Conservation (phyloP, 2,888 invertebrate species). For the Byasa hedistus region DNA sequence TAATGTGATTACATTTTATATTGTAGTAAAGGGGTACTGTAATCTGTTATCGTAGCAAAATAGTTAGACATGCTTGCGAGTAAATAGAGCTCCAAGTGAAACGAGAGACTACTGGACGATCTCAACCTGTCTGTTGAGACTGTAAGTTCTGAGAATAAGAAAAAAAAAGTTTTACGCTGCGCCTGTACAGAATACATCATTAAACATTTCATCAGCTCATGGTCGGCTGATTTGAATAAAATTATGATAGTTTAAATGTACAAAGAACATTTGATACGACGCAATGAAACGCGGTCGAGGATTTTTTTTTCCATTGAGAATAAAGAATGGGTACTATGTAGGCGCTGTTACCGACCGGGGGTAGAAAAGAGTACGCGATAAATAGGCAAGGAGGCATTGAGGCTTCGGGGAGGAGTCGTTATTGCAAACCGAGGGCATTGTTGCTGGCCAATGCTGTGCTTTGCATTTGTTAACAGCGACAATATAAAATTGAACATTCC, state of each 20-base stretch:
- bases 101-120: too few relatives aligned
- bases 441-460: constrained; percentile 30
- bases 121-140: too few relatives aligned
- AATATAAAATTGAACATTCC: constrained; percentile 12
- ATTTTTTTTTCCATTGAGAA: constrained; percentile 37
- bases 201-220: too few relatives aligned
- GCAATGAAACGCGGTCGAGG: constrained; percentile 32
- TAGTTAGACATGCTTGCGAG: too few relatives aligned
- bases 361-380: constrained; percentile 48
- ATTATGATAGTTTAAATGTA: constrained; percentile 22
- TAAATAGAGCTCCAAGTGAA: too few relatives aligned
- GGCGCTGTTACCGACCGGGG: constrained; percentile 36
- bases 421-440: constrained; percentile 49
- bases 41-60: too few relatives aligned
- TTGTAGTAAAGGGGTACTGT: too few relatives aligned
- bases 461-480: constrained; percentile 25
- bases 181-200: too few relatives aligned
- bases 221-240: neutral
- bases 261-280: constrained; percentile 32
- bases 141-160: too few relatives aligned
- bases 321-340: constrained; percentile 39
- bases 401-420: constrained; percentile 41
- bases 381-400: constrained; percentile 49
- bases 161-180: too few relatives aligned
- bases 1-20: neutral